These are phyloP conservation scores for Mico argentatus DNA, from an alignment of 2,797 vertebrate species.

Conservation along the genomic window DNA sequence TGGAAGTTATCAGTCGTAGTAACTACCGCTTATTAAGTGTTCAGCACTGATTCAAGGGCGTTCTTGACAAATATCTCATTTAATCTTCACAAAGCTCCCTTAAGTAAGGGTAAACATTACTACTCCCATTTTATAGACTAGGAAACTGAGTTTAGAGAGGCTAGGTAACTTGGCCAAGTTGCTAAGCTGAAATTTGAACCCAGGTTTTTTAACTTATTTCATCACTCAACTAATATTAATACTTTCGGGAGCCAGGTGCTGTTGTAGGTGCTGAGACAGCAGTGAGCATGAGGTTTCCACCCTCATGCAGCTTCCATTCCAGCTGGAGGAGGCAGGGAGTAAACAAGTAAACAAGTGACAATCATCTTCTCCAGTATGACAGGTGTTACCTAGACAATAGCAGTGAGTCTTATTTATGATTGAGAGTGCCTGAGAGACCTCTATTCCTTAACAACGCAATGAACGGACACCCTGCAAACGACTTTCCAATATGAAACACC, in stretches of 20 bases:
- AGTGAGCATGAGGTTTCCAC: background rate
- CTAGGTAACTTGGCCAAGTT: background rate
- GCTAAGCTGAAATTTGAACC: background rate
- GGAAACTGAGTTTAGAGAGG: background rate
- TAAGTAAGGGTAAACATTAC: background rate
- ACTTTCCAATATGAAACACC: background rate
- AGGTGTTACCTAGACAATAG: background rate
- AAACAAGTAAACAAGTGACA: background rate
- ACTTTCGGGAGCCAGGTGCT: background rate
- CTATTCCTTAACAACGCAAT: background rate
- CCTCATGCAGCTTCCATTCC: background rate
- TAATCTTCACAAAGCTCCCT: background rate
- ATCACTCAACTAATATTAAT: background rate
- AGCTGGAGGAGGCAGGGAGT: background rate
- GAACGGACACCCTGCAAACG: background rate
- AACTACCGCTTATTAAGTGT: background rate
- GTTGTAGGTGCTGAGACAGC: background rate
- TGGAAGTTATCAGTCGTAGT: background rate
- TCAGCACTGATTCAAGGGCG: background rate
- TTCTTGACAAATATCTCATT: background rate
- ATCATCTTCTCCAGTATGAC: background rate
- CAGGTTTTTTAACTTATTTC: background rate
- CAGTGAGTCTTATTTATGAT: no score
- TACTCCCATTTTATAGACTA: background rate
- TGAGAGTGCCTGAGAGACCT: background rate